A percentile compares a stretch with the other conserved stretches of the same genome.
These are phyloP conservation scores for Erebia epiphron DNA, from an alignment of 2,888 invertebrate species.

Conservation along the genomic window DNA sequence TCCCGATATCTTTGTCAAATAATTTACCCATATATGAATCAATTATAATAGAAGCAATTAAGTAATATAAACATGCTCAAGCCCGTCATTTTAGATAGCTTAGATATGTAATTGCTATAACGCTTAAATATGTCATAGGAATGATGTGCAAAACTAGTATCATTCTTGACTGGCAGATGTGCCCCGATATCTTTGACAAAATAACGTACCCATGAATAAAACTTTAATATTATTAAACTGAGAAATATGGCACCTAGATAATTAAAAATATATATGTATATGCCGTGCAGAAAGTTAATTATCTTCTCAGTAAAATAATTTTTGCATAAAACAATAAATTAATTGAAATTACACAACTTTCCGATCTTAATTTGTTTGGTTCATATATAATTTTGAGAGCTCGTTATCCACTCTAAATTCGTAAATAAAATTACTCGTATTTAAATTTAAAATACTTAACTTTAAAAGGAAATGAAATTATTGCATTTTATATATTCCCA, in stretches of 20 bases:
- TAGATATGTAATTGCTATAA: no score
- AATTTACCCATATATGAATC: no score
- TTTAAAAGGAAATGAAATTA: neutral
- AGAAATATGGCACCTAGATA: neutral
- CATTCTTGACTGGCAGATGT: neutral
- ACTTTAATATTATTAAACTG: neutral
- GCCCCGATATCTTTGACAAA: no score
- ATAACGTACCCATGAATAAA: no score
- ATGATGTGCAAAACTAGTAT: neutral
- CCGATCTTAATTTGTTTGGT: neutral
- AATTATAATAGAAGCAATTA: no score
- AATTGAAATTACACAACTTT: neutral
- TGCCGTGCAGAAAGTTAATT: neutral
- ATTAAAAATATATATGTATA: neutral
- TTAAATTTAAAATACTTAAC: no score
- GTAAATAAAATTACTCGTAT: neutral
- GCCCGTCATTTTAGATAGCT: no score
- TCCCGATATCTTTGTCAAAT: no score
- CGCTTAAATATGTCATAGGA: no score
- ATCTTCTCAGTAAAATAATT: neutral
- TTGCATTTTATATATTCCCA: neutral
- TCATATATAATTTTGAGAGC: neutral
- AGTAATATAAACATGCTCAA: no score
- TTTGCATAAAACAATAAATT: neutral
- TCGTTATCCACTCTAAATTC: neutral